A percentile compares a stretch with the other conserved stretches of the same genome.
These are phyloP conservation scores for Mormyrus lacerda DNA, from an alignment of 2,113 vertebrate species.

Conservation along the genomic window DNA sequence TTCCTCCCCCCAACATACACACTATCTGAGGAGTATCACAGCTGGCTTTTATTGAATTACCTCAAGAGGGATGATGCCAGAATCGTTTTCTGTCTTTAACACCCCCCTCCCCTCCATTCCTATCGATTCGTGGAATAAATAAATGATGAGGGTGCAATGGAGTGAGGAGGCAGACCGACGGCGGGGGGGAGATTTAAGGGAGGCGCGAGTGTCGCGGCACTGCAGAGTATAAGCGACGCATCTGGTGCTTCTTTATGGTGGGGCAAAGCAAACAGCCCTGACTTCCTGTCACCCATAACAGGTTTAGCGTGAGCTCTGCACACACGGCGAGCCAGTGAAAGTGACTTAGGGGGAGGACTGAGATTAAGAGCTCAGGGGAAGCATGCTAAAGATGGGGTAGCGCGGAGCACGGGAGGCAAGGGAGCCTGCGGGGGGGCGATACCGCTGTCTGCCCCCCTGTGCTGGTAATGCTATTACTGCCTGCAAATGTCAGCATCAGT, in stretches of 20 bases:
- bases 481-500: neutral
- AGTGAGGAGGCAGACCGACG: conserved; percentile 65
- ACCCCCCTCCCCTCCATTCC: conserved; percentile 52
- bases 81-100: conserved; percentile 36
- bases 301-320: conserved; percentile 49
- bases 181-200: conserved; percentile 57
- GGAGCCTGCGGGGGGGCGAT: neutral
- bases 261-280: conserved; percentile 41
- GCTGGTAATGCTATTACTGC: neutral
- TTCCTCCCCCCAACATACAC: neutral
- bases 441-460: neutral
- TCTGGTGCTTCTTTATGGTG: conserved; percentile 60
- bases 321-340: conserved; percentile 56
- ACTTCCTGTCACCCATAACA: conserved; percentile 44
- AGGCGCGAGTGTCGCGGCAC: conserved; percentile 54
- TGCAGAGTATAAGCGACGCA: conserved; percentile 66
- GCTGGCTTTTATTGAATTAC: conserved; percentile 16
- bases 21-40: neutral
- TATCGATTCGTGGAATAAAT: conserved; percentile 46
- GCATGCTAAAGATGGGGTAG: neutral
- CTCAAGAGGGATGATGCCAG: neutral
- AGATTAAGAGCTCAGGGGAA: neutral
- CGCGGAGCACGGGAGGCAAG: neutral
- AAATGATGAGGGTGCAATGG: conserved; percentile 61
- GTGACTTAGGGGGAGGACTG: conserved; percentile 31